These are phyloP conservation scores for Hermodice carunculata DNA, from an alignment of 2,888 invertebrate species.

Conservation along the genomic window DNA sequence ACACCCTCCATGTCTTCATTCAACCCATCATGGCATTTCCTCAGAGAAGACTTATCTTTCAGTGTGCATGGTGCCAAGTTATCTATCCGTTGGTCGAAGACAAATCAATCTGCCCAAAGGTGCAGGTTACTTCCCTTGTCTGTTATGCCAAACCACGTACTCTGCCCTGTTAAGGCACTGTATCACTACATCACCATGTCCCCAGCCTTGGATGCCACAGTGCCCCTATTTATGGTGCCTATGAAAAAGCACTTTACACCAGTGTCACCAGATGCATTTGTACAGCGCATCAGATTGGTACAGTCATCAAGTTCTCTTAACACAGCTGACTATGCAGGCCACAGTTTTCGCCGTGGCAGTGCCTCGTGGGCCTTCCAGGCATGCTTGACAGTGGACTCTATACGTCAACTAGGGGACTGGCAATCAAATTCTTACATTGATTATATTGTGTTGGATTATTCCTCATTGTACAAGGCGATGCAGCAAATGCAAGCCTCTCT, in stretches of 20 bases:
- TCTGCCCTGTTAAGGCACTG: conserved; percentile 8
- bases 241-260: not conserved
- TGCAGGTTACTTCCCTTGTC: not conserved
- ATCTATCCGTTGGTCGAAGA: conserved; percentile 1
- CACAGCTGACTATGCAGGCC: not conserved
- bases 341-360: not conserved
- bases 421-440: too few species aligned
- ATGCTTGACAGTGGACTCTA: too few species aligned
- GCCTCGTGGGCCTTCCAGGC: too few species aligned
- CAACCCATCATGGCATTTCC: not conserved
- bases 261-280: too few species aligned
- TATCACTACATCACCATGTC: not conserved
- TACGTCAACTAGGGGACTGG: too few species aligned
- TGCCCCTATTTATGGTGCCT: too few species aligned
- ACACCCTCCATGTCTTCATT: not conserved
- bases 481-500: too few species aligned
- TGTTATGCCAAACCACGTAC: not conserved
- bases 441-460: too few species aligned
- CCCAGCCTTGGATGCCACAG: not conserved
- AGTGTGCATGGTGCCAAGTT: not conserved
- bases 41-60: not conserved
- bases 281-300: not conserved
- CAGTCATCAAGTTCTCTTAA: not conserved
- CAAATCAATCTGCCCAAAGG: not conserved
- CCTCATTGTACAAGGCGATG: too few species aligned